These are phyloP conservation scores for Crambe crambe DNA, from an alignment of 37 sponge, comb jelly and placozoan genomes.

Conservation along the genomic window DNA sequence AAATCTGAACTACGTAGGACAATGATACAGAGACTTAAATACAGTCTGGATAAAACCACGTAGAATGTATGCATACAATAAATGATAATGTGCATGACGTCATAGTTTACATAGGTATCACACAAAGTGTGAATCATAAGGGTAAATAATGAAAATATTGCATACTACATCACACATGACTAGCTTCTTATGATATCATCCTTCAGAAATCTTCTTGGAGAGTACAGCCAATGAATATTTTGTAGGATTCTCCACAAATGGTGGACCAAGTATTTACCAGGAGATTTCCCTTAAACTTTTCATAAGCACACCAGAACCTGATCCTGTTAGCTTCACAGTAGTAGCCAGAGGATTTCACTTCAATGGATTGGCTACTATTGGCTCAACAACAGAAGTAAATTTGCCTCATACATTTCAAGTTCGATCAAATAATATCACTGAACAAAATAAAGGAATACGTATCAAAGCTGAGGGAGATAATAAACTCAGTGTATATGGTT, in stretches of 20 bases:
- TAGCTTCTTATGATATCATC: too few species aligned
- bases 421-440: constrained; percentile 1
- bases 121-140: too few species aligned
- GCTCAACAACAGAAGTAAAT: neutral
- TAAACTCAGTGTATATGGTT: constrained; percentile 49
- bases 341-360: neutral
- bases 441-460: constrained; percentile 41
- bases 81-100: too few species aligned
- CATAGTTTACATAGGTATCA: too few species aligned
- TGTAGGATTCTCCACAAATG: constrained; percentile 14
- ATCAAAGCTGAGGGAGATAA: constrained; percentile 11
- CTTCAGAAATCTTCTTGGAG: neutral
- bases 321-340: constrained; percentile 17
- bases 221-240: constrained; percentile 29
- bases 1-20: too few species aligned
- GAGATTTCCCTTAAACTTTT: constrained; percentile 1
- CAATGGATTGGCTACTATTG: constrained; percentile 2
- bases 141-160: too few species aligned
- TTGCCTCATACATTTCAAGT: constrained; percentile 23
- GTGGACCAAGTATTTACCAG: neutral
- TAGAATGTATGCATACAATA: too few species aligned
- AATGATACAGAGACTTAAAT: too few species aligned
- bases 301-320: constrained; percentile 9
- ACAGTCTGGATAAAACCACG: too few species aligned
- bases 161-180: too few species aligned